Conservation (phyloP, 2,888 invertebrate species). For the Netelia fuscicornis region DNA sequence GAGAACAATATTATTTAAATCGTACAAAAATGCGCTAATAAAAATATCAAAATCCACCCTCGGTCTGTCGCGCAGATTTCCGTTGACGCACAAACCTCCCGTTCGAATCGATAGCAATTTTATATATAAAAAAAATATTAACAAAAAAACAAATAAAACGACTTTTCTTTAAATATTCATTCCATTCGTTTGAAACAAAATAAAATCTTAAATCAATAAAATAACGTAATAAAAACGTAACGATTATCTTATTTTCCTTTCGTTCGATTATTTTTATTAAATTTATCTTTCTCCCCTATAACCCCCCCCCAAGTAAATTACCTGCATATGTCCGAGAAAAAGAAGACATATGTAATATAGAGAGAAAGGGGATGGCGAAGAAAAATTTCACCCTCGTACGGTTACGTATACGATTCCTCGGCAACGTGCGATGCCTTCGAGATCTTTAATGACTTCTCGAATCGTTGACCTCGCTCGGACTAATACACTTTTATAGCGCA, state of each 20-base stretch:
- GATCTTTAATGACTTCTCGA: slow-evolving; percentile 50
- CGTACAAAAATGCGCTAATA: not conserved
- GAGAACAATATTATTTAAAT: not conserved
- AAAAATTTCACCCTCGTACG: too few relatives aligned
- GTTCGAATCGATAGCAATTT: not conserved
- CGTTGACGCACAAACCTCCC: too few relatives aligned
- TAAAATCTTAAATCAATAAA: too few relatives aligned
- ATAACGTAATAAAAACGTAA: too few relatives aligned
- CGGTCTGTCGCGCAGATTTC: too few relatives aligned
- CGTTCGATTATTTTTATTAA: not conserved
- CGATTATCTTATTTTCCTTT: too few relatives aligned
- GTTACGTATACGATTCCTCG: not conserved
- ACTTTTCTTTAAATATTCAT: not conserved
- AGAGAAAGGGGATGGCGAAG: too few relatives aligned
- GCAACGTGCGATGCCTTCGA: not conserved
- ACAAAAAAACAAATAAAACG: not conserved
- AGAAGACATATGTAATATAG: too few relatives aligned
- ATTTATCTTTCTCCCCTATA: too few relatives aligned
- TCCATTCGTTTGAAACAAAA: not conserved
- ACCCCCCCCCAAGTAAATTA: too few relatives aligned
- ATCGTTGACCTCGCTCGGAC: slow-evolving; percentile 46
- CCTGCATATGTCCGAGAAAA: too few relatives aligned
- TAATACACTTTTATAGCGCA: too few relatives aligned
- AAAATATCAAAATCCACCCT: not conserved
- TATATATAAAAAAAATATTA: not conserved